A percentile compares a stretch with the other conserved stretches of the same genome.
These are phyloP conservation scores for Polypterus senegalus DNA, from an alignment of 2,113 vertebrate genomes.

Conservation along the genomic window DNA sequence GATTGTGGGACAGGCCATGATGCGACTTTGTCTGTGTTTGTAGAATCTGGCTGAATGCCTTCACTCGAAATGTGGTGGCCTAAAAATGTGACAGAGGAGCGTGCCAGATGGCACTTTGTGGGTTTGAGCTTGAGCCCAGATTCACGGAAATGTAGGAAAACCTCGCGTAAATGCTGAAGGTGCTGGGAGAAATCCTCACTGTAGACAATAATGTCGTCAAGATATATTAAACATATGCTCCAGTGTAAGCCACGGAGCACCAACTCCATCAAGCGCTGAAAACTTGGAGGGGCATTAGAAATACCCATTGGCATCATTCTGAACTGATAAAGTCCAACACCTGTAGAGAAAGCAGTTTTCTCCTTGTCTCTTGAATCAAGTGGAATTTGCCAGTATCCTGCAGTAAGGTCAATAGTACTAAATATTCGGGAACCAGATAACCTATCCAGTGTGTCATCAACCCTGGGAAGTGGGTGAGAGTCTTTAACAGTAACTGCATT, in stretches of 20 bases:
- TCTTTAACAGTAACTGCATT: constrained; percentile 13
- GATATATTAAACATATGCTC: constrained; percentile 11
- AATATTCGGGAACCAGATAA: constrained; percentile 7
- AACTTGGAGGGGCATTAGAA: constrained; percentile 8
- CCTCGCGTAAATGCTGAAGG: neutral
- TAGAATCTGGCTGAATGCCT: neutral
- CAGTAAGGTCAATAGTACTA: constrained; percentile 8
- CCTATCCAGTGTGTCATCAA: constrained; percentile 11
- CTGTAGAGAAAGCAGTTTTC: constrained; percentile 13
- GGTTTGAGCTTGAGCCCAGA: neutral
- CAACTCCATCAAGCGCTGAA: constrained; percentile 5
- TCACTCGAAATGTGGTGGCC: neutral
- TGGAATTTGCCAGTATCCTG: constrained; percentile 12
- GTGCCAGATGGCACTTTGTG: neutral
- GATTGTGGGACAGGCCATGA: neutral
- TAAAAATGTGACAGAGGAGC: neutral
- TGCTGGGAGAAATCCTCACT: neutral
- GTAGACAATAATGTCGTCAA: constrained; percentile 4
- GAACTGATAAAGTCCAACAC: constrained; percentile 11
- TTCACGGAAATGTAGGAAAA: neutral
- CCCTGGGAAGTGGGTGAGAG: constrained; percentile 8
- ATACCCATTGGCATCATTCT: constrained; percentile 16
- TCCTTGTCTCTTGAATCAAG: constrained; percentile 8
- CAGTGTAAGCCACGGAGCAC: constrained; percentile 10
- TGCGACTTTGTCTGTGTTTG: neutral